phyloP scores from a whole-genome alignment of 2,888 invertebrate genomes.

The Drosophila niveifrons region DNA sequence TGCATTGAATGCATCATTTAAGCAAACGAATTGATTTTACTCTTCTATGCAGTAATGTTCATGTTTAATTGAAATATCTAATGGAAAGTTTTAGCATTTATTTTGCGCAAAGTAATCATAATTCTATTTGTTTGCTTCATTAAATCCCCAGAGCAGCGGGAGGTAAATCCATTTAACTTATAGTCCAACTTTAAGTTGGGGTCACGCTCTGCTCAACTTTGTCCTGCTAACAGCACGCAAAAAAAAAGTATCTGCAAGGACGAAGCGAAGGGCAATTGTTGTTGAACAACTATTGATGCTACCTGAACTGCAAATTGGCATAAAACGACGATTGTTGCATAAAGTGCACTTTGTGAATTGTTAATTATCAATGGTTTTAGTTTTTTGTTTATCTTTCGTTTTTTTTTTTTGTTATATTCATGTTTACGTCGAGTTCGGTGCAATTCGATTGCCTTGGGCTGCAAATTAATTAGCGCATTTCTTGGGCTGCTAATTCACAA shows the following conservation, averaged over 20 bases:
- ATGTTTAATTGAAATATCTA: conserved; percentile 17
- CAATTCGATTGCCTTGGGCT: conserved; percentile 17
- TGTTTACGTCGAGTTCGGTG: background rate
- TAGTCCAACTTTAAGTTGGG: conserved; percentile 28
- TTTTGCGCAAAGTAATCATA: conserved; percentile 33
- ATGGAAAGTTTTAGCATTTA: conserved; percentile 11
- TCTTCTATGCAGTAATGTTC: conserved; percentile 8
- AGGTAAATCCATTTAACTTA: conserved; percentile 49
- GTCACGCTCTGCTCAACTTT: conserved; percentile 36
- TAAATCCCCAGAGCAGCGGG: conserved; percentile 22
- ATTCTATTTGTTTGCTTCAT: conserved; percentile 44
- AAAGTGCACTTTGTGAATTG: conserved; percentile 12
- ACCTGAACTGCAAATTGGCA: conserved; percentile 33
- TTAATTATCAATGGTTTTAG: conserved; percentile 14
- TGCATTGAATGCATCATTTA: conserved; percentile 6
- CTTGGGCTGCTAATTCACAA: conserved; percentile 21
- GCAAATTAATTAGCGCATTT: conserved; percentile 61
- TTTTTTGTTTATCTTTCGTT: background rate
- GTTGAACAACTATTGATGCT: conserved; percentile 19
- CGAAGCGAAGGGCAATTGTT: conserved; percentile 5
- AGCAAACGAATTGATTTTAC: conserved; percentile 16
- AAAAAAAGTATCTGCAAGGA: conserved; percentile 1
- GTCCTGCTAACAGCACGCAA: conserved; percentile 7
- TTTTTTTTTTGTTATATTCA: background rate
- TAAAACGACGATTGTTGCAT: conserved; percentile 16